A percentile compares a stretch with the other conserved stretches of the same genome.
These are phyloP conservation scores for Philypnodon macrostomus DNA, from an alignment of 2,797 vertebrate genomes.

Conservation along the genomic window DNA sequence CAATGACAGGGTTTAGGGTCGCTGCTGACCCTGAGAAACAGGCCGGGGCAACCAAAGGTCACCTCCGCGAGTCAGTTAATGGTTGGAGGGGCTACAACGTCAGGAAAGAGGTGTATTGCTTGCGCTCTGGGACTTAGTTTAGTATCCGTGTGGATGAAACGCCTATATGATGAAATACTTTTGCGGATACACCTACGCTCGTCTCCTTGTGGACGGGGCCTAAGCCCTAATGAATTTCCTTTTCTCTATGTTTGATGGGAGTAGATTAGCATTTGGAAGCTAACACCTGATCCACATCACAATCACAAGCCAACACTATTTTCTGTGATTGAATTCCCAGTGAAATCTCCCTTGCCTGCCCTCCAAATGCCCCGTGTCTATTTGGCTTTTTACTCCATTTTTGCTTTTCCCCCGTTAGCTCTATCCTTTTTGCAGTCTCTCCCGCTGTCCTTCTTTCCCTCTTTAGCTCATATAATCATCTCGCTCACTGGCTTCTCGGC, in stretches of 20 bases:
- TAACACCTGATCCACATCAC: conserved; percentile 2
- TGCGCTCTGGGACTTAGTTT: no score
- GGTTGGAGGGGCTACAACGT: no score
- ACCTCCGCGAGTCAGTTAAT: conserved; percentile 11
- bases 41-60: conserved; percentile 36
- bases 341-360: conserved; percentile 33
- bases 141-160: no score
- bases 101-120: no score
- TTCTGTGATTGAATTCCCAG: conserved; percentile 46
- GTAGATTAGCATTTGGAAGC: conserved; percentile 9
- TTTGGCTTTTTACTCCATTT: conserved; percentile 6
- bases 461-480: conserved; percentile 77
- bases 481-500: conserved; percentile 63
- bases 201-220: no score
- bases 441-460: conserved; percentile 32
- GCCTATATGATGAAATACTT: no score
- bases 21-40: conserved; percentile 38
- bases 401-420: conserved; percentile 18
- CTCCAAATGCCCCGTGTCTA: conserved; percentile 12
- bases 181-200: no score
- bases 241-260: no score
- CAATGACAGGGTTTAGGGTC: conserved; percentile 71
- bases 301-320: neutral
- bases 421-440: conserved; percentile 27
- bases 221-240: no score